Conservation (phyloP, 2,888 invertebrate species). For the Scaptomyza reducta region DNA sequence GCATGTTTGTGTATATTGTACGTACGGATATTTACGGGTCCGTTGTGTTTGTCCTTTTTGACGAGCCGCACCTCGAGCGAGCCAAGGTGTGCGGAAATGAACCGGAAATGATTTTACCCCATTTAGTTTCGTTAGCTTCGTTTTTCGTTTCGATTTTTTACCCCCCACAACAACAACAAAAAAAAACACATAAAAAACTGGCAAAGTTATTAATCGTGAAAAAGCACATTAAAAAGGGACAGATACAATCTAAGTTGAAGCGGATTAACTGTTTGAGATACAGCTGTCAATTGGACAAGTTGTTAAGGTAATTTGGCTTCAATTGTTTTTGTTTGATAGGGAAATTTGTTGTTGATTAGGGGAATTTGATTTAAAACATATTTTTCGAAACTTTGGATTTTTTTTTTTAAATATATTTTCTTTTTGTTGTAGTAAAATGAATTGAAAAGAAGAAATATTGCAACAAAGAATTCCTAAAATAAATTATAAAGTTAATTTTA, state of each 20-base stretch:
- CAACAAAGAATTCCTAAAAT: no score
- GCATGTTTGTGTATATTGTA: neutral
- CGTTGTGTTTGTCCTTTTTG: slow-evolving; percentile 34
- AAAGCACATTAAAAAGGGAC: neutral
- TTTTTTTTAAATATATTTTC: no score
- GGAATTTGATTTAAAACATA: no score
- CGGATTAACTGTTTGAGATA: slow-evolving; percentile 12
- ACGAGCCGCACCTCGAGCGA: slow-evolving; percentile 46
- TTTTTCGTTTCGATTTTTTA: neutral
- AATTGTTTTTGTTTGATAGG: neutral
- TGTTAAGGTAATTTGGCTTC: neutral
- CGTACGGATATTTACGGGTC: slow-evolving; percentile 25
- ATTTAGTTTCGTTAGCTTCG: slow-evolving; percentile 37
- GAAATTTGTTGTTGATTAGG: no score
- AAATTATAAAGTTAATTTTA: no score
- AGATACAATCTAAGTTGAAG: slow-evolving; percentile 6
- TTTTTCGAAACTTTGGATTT: no score
- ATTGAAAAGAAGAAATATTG: no score
- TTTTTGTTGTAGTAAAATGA: no score
- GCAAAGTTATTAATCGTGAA: slow-evolving; percentile 24
- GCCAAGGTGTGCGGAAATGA: slow-evolving; percentile 60
- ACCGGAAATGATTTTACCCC: slow-evolving; percentile 72
- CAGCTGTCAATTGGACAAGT: neutral
- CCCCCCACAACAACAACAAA: neutral
- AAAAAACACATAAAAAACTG: neutral